phyloP scores from a whole-genome alignment of 2,888 invertebrate species.

The Sceliomorpha sp. region DNA sequence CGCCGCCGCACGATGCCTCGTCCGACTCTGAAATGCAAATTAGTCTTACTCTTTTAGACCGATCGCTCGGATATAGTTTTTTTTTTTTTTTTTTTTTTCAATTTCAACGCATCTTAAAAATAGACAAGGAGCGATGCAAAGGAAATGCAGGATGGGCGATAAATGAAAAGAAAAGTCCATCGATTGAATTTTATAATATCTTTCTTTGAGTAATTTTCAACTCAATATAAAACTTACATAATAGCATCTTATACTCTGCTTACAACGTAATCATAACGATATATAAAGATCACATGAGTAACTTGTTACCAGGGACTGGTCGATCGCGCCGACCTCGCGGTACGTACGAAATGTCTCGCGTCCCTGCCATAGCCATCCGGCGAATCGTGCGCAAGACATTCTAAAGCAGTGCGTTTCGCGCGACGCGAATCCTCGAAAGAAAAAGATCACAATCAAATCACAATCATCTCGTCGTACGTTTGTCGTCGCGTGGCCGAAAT shows the following conservation, averaged over 20 bases:
- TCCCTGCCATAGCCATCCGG: constrained; percentile 66
- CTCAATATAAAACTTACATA: constrained; percentile 74
- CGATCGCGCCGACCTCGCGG: constrained; percentile 4
- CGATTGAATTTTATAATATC: constrained; percentile 40
- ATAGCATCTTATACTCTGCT: constrained; percentile 71
- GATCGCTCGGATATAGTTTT: no score
- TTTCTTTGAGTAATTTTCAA: constrained; percentile 61
- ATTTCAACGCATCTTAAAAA: no score
- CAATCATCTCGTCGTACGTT: no score
- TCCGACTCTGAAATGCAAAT: constrained; percentile 76
- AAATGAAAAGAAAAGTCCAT: no score
- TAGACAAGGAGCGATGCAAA: no score
- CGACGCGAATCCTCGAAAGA: constrained; percentile 23
- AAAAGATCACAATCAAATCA: no score
- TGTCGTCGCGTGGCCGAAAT: no score
- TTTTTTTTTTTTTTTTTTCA: no score
- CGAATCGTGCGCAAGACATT: constrained; percentile 64
- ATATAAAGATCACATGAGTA: constrained; percentile 68
- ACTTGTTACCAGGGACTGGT: constrained; percentile 59
- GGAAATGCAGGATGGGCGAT: no score
- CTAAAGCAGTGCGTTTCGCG: constrained; percentile 42
- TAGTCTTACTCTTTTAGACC: constrained; percentile 35
- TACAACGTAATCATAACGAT: constrained; percentile 69
- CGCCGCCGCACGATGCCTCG: constrained; percentile 68
- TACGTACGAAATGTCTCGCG: constrained; percentile 35